Evolutionary conservation across 2,888 invertebrate species (phyloP).

Genomic region (Pteria penguin): DNA sequence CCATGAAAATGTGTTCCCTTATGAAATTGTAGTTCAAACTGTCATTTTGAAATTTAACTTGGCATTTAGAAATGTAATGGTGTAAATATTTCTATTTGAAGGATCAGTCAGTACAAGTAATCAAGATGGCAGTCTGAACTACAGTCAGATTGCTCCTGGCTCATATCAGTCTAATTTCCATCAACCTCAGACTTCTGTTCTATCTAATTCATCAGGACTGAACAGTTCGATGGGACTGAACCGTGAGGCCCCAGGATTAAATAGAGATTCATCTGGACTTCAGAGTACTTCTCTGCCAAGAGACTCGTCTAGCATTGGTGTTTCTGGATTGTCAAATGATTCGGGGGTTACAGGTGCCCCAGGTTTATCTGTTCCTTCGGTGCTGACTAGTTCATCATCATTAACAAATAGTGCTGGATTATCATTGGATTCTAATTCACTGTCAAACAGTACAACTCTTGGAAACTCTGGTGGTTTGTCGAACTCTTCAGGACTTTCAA

Average conservation of each 20-base stretch:
- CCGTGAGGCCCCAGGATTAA: slow-evolving; percentile 7
- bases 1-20: too few relatives aligned
- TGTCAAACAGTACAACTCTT: slow-evolving; percentile 25
- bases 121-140: slow-evolving; percentile 45
- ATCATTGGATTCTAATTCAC: slow-evolving; percentile 4
- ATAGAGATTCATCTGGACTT: slow-evolving; percentile 5
- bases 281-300: neutral
- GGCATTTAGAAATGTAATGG: too few relatives aligned
- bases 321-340: slow-evolving; percentile 10
- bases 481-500: slow-evolving; percentile 32
- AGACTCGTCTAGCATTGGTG: neutral
- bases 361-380: slow-evolving; percentile 35
- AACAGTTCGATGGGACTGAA: slow-evolving; percentile 7
- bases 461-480: slow-evolving; percentile 41
- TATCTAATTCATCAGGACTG: slow-evolving; percentile 9
- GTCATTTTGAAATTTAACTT: too few relatives aligned
- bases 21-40: too few relatives aligned
- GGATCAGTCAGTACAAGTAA: slow-evolving; percentile 51
- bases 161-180: slow-evolving; percentile 40
- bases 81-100: slow-evolving; percentile 42
- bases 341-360: slow-evolving; percentile 12
- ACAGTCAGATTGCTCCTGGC: slow-evolving; percentile 42
- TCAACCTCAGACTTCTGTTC: slow-evolving; percentile 13
- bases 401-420: slow-evolving; percentile 20
- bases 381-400: slow-evolving; percentile 19